These are phyloP conservation scores for Chiridota heheva DNA, from an alignment of 35 echinoderm and acorn worm species.

Conservation along the genomic window DNA sequence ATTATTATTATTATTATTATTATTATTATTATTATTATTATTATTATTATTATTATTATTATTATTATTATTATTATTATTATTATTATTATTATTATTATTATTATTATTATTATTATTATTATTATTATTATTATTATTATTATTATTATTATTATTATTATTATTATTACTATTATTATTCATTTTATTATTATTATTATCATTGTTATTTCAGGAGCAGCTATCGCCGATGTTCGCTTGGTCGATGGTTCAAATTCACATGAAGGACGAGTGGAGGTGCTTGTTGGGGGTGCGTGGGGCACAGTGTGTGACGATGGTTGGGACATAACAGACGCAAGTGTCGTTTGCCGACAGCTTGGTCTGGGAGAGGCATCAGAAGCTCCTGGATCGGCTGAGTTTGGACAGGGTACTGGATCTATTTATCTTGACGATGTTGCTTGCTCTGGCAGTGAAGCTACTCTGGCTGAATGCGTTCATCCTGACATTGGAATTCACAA, in stretches of 20 bases:
- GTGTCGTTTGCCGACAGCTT: constrained; percentile 23
- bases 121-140: no score
- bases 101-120: no score
- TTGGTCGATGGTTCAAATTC: neutral
- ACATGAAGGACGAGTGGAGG: constrained; percentile 39
- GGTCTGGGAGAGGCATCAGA: neutral
- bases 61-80: no score
- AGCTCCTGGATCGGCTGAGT: neutral
- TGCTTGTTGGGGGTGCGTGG: neutral
- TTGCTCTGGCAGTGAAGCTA: constrained; percentile 38
- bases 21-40: no score
- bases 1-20: no score
- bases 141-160: no score
- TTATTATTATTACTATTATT: no score
- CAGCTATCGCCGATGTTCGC: neutral
- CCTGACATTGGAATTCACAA: neutral
- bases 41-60: no score
- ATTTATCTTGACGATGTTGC: constrained; percentile 29
- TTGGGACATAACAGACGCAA: constrained; percentile 26
- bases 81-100: no score
- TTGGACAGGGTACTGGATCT: neutral
- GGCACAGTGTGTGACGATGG: constrained; percentile 32
- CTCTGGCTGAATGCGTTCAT: neutral
- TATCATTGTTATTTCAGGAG: neutral
- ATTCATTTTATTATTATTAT: no score